Evolutionary conservation across 2,888 invertebrate species (phyloP), one percentile per base, ranked within the genome.

Genomic region (Synanthedon formicaeformis): DNA sequence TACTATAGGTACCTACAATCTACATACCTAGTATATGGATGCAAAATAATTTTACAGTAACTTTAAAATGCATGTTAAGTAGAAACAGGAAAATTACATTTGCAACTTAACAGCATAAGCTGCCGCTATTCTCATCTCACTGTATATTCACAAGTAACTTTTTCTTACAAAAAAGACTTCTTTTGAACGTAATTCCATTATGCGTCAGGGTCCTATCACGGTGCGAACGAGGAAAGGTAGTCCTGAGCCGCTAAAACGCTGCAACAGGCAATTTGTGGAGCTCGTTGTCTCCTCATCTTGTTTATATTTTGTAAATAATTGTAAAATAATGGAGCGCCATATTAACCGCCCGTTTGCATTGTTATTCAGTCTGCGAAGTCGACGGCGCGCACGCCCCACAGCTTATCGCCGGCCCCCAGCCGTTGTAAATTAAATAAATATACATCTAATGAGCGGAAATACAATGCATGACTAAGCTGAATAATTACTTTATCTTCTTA

Each of bases 391-490:
- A 81, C 85, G 83, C 85, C 71, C 71, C 78, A 62, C 69, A 75
- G 85, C 87, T 86, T 87, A 87, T 87, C 86, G 83, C 72, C 74
- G 66, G 69, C 72, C 74, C 78, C 78, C 86, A 86, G 85, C 77
- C 83, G 77, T 78, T 82, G 84, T 84, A 85, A 86, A 87, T 87
- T 85, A 86, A 86, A 86, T 86, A 86, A 86, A 86, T 85, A 85
- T 81, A 83, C 83, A 81, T 73, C 79, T 86, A 86, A 87, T 87
- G 86, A 87, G 85, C 78, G 81, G 78, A 83, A 85, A 84, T 79
- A 84, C 81, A 82, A 81, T 79, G 84, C 81, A 82, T 79, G 81
- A 81, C 75, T 78, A 78, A 78, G 78, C 78, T 78, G 69, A 81
- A 81, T 83, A 84, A 85, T 85, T 80, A 74, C 81, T 83, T 81